These are phyloP conservation scores for Eristalis intricaria DNA, from an alignment of 2,888 invertebrate species.

Conservation along the genomic window DNA sequence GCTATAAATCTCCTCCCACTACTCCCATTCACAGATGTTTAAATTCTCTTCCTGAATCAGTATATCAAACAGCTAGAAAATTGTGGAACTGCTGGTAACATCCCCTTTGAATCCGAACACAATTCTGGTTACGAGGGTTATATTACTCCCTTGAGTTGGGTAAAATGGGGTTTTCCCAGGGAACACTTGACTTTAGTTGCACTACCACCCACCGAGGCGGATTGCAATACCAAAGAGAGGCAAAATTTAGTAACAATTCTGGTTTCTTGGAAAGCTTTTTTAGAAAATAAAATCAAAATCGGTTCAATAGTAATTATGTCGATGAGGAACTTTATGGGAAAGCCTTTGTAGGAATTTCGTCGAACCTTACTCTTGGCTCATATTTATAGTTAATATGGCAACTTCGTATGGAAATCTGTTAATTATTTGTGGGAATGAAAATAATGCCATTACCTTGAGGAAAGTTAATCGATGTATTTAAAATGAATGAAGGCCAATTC, in stretches of 20 bases:
- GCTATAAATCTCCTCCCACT: conserved; percentile 51
- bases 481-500: too few relatives aligned
- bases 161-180: conserved; percentile 11
- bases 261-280: background rate
- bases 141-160: background rate
- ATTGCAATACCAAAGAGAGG: background rate
- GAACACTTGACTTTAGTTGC: background rate
- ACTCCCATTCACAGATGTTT: conserved; percentile 40
- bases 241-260: background rate
- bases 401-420: too few relatives aligned
- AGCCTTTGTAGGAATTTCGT: too few relatives aligned
- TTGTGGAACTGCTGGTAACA: conserved; percentile 27
- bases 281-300: background rate
- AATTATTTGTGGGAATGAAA: too few relatives aligned
- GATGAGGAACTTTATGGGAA: too few relatives aligned
- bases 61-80: conserved; percentile 38
- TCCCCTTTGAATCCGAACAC: conserved; percentile 40
- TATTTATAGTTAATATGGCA: too few relatives aligned
- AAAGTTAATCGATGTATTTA: too few relatives aligned
- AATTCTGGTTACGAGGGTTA: conserved; percentile 6
- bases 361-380: too few relatives aligned
- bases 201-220: background rate
- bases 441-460: too few relatives aligned
- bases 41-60: conserved; percentile 42
- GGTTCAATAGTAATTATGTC: background rate